Conservation (phyloP, 2,888 invertebrate species). For the Timema podura region DNA sequence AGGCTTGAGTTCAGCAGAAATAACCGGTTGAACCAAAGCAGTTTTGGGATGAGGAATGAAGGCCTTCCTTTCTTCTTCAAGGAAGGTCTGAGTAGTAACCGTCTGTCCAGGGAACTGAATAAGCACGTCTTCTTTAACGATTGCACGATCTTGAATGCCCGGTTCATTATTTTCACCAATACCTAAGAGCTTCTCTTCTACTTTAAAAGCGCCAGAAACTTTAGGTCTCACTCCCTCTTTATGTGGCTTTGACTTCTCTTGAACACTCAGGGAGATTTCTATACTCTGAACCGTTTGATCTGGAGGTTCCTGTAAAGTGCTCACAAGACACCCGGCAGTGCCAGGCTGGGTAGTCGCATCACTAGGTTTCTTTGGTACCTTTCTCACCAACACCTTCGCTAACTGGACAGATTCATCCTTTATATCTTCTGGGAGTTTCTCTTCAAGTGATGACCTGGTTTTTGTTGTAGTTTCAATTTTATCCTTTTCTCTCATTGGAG, state of each 20-base stretch:
- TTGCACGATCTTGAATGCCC: conserved; percentile 30
- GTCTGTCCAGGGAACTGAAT: conserved; percentile 36
- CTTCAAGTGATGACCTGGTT: neutral
- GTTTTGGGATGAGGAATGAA: neutral
- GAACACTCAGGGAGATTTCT: conserved; percentile 23
- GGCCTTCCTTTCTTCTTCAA: neutral
- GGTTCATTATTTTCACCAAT: conserved; percentile 35
- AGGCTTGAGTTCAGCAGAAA: no score
- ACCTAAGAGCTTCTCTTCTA: conserved; percentile 35
- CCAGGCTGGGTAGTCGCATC: no score
- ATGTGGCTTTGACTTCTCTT: conserved; percentile 14
- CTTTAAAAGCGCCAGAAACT: conserved; percentile 35
- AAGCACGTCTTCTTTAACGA: conserved; percentile 40
- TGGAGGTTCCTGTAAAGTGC: conserved; percentile 5
- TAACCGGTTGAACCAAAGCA: no score
- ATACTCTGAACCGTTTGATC: conserved; percentile 18
- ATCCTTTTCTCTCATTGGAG: neutral
- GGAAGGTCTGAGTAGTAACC: conserved; percentile 40
- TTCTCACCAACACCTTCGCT: neutral
- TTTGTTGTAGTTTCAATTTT: neutral
- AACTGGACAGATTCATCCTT: neutral
- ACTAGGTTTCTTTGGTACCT: neutral
- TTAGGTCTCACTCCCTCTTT: neutral
- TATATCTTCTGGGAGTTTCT: conserved; percentile 1
- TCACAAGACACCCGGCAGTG: no score